phyloP scores from a whole-genome alignment of 2,888 invertebrate genomes.

The Rotaria sp. region DNA sequence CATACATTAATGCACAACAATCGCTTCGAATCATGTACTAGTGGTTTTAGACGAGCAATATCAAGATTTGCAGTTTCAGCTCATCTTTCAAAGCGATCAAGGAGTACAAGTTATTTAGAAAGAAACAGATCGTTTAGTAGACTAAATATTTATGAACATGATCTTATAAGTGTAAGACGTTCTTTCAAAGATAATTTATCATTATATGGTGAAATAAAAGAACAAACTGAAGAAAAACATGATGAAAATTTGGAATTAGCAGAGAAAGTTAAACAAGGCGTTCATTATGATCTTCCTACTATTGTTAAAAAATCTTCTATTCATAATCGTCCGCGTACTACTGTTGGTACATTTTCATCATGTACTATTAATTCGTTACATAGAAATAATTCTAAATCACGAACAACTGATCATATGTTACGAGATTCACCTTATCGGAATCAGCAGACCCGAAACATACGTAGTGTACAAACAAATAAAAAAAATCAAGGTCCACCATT shows the following conservation, averaged over 20 bases:
- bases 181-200: background rate
- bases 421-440: too few relatives aligned
- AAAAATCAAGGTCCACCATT: background rate
- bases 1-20: background rate
- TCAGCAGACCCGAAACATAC: background rate
- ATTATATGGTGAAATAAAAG: background rate
- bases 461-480: background rate
- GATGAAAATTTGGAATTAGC: background rate
- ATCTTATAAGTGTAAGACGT: background rate
- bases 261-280: background rate
- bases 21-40: background rate
- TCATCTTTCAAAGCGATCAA: background rate
- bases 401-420: background rate
- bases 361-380: background rate
- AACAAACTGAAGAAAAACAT: background rate
- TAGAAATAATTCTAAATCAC: background rate
- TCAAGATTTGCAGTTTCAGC: background rate
- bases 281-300: background rate
- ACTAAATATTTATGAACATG: background rate
- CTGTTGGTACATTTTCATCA: background rate
- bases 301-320: background rate
- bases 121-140: background rate
- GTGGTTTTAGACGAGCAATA: background rate
- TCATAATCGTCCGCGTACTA: background rate
- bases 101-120: background rate